Evolutionary conservation across 2,797 vertebrate species (phyloP).

Genomic region (Hyperoplus lanceolatus): DNA sequence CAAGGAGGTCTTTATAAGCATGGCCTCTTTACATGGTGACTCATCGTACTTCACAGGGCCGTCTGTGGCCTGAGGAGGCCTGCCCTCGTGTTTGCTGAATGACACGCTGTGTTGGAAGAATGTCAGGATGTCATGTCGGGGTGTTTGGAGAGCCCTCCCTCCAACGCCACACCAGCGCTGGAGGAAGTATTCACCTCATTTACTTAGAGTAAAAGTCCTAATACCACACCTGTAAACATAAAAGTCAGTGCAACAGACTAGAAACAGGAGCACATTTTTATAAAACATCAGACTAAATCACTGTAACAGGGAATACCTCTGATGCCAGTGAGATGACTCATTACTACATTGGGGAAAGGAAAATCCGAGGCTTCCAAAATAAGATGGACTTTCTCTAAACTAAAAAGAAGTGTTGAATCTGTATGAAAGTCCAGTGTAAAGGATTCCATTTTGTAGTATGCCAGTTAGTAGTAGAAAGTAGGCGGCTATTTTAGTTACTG

Average conservation of each 20-base stretch:
- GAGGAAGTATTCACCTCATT: background rate
- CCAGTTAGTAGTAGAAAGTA: background rate
- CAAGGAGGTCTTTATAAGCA: slow-evolving; percentile 79
- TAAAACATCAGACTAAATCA: too few species aligned
- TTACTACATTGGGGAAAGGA: background rate
- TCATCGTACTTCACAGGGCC: slow-evolving; percentile 68
- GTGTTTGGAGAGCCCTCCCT: slow-evolving; percentile 36
- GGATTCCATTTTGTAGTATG: slow-evolving; percentile 13
- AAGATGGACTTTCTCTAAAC: background rate
- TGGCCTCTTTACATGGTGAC: slow-evolving; percentile 67
- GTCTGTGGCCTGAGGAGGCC: slow-evolving; percentile 61
- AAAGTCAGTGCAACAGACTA: too few species aligned
- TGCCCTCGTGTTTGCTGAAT: slow-evolving; percentile 67
- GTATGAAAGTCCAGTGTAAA: too few species aligned
- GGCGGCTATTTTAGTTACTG: slow-evolving; percentile 14
- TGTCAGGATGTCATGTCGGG: slow-evolving; percentile 59
- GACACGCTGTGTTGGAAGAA: slow-evolving; percentile 68
- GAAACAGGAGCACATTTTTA: too few species aligned
- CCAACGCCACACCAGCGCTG: background rate
- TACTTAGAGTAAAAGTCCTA: background rate
- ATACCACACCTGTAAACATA: background rate
- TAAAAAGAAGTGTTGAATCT: background rate
- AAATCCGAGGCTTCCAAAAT: background rate
- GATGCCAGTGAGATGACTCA: background rate
- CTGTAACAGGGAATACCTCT: background rate